phyloP scores from a whole-genome alignment of 2,113 vertebrate genomes.

The Elgaria multicarinata region DNA sequence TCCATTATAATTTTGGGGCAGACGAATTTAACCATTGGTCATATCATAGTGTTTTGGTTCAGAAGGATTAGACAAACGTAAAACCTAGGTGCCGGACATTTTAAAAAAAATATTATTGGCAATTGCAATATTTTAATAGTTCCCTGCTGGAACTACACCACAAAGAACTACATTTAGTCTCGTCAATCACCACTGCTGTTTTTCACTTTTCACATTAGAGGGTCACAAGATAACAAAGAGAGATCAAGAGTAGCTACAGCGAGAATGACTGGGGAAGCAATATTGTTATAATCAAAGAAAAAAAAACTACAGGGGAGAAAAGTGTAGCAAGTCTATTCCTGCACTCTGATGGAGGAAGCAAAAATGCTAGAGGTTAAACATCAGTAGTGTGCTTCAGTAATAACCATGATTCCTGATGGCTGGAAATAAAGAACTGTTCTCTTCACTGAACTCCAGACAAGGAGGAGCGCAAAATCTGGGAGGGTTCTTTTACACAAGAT shows the following conservation, averaged over 20 bases:
- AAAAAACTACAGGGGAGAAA: slow-evolving; percentile 12
- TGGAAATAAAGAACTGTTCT: slow-evolving; percentile 58
- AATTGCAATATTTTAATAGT: background rate
- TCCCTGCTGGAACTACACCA: background rate
- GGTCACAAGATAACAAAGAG: slow-evolving; percentile 15
- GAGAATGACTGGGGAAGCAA: slow-evolving; percentile 30
- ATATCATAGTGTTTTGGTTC: background rate
- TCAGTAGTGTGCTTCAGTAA: background rate
- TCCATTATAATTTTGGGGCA: background rate
- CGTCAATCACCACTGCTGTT: background rate
- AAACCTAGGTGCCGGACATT: background rate
- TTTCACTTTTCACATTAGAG: slow-evolving; percentile 26
- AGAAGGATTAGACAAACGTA: background rate
- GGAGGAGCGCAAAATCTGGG: slow-evolving; percentile 39
- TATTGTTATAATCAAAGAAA: slow-evolving; percentile 30
- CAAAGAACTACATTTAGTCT: slow-evolving; percentile 1
- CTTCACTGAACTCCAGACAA: background rate
- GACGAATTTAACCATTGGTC: background rate
- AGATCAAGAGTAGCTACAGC: background rate
- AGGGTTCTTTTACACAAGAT: slow-evolving; percentile 39
- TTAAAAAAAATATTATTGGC: background rate
- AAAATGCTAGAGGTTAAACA: slow-evolving; percentile 39
- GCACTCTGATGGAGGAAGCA: slow-evolving; percentile 2
- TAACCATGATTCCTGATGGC: slow-evolving; percentile 53
- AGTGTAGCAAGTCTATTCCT: background rate